Conservation (phyloP, 2,113 vertebrate species). For the Antechinus stuartii region DNA sequence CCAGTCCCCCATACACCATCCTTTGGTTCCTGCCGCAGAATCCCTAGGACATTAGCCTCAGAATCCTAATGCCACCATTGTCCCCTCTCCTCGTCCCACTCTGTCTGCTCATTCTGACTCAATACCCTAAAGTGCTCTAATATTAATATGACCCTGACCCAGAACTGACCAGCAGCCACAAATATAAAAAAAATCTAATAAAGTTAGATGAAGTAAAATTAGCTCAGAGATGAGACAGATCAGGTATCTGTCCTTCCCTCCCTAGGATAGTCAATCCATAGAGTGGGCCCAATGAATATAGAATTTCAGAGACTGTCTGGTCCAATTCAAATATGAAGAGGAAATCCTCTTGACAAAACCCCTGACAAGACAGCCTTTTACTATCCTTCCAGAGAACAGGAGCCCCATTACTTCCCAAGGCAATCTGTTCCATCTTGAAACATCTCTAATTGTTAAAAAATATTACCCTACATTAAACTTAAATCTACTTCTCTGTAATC, state of each 20-base stretch:
- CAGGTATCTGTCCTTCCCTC: not conserved
- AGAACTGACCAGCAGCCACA: not conserved
- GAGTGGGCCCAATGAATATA: not conserved
- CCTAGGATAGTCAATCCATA: not conserved
- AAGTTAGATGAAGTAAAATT: not conserved
- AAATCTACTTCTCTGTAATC: not conserved
- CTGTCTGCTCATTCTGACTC: not conserved
- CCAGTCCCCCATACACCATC: not conserved
- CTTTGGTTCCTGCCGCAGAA: not conserved
- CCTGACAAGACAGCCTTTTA: not conserved
- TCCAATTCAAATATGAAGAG: not conserved
- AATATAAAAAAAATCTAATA: not conserved
- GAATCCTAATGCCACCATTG: not conserved
- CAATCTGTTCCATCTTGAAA: not conserved
- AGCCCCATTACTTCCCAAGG: not conserved
- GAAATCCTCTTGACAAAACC: not conserved
- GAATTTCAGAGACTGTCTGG: not conserved
- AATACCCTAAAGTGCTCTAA: not conserved
- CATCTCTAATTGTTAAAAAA: not conserved
- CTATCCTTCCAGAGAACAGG: not conserved
- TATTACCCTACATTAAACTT: not conserved
- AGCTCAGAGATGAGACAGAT: not conserved
- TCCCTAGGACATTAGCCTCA: not conserved
- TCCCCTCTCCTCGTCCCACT: not conserved
- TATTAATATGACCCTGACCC: not conserved